A percentile compares a stretch with the other conserved stretches of the same genome.
These are phyloP conservation scores for Caenorhabditis sp. DNA, from an alignment of 2,888 invertebrate genomes.

Conservation along the genomic window DNA sequence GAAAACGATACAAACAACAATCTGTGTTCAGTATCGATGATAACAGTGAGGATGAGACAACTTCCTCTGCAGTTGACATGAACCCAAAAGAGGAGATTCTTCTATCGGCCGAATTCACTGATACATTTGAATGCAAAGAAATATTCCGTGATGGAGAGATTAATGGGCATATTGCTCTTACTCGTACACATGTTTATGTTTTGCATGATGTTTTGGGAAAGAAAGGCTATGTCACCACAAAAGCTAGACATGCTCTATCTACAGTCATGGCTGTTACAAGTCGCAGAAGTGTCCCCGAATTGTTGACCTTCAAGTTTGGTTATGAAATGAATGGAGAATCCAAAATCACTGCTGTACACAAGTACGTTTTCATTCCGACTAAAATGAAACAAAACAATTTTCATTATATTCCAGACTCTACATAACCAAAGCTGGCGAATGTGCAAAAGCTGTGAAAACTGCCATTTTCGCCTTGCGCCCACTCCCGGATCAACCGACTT, in stretches of 20 bases:
- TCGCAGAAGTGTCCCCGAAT: conserved; percentile 90
- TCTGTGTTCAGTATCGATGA: conserved; percentile 56
- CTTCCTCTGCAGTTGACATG: conserved; percentile 29
- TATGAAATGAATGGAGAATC: conserved; percentile 64
- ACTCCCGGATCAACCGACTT: conserved; percentile 17
- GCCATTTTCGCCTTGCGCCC: conserved; percentile 64
- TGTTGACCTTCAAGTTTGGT: conserved; percentile 83
- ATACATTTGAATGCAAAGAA: conserved; percentile 89
- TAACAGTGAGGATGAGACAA: conserved; percentile 42
- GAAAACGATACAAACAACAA: conserved; percentile 74
- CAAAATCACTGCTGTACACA: conserved; percentile 63
- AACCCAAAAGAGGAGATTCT: conserved; percentile 49
- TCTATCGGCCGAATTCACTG: conserved; percentile 79
- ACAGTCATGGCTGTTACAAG: conserved; percentile 96
- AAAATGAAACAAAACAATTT: neutral
- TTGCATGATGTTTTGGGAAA: conserved; percentile 53
- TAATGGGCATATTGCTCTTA: conserved; percentile 60
- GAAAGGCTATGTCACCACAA: conserved; percentile 82
- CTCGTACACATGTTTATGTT: conserved; percentile 64
- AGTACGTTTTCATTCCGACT: conserved; percentile 13
- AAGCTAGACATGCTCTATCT: conserved; percentile 86
- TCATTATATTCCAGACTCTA: conserved; percentile 51
- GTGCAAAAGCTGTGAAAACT: conserved; percentile 69
- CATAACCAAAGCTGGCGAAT: conserved; percentile 69
- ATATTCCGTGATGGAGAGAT: conserved; percentile 76